phyloP scores from a whole-genome alignment of 2,888 invertebrate species.

The Parnassius apollo region DNA sequence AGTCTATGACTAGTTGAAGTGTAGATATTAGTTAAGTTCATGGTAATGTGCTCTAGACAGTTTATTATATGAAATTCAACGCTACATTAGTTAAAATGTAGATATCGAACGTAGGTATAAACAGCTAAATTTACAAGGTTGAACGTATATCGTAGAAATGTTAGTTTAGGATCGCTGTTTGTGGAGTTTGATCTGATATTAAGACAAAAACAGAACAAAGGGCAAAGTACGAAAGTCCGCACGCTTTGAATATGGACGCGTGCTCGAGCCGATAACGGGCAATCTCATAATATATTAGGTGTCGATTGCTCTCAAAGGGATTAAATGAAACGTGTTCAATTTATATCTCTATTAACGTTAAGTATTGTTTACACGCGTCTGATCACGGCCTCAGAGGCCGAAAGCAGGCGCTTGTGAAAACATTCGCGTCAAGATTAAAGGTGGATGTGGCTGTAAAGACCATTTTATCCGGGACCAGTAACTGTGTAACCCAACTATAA shows the following conservation, averaged over 20 bases:
- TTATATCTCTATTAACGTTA: slow-evolving; percentile 79
- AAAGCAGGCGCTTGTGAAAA: slow-evolving; percentile 72
- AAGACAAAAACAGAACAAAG: slow-evolving; percentile 42
- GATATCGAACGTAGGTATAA: slow-evolving; percentile 29
- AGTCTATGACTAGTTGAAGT: slow-evolving; percentile 50
- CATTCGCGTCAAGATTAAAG: slow-evolving; percentile 75
- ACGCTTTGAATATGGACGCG: slow-evolving; percentile 43
- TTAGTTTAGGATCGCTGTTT: slow-evolving; percentile 51
- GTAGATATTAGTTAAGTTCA: slow-evolving; percentile 40
- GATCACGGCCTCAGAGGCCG: slow-evolving; percentile 64
- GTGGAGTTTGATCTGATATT: slow-evolving; percentile 45
- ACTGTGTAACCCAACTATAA: slow-evolving; percentile 25
- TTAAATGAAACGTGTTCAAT: slow-evolving; percentile 72
- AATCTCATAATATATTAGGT: slow-evolving; percentile 55
- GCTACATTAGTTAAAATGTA: slow-evolving; percentile 39
- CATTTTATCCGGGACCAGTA: slow-evolving; percentile 44
- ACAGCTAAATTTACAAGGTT: slow-evolving; percentile 34
- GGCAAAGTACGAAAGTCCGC: slow-evolving; percentile 52
- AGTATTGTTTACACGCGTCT: slow-evolving; percentile 74
- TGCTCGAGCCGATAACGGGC: slow-evolving; percentile 58
- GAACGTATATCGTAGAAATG: slow-evolving; percentile 38
- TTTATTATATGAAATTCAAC: slow-evolving; percentile 54
- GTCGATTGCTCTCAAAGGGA: slow-evolving; percentile 70
- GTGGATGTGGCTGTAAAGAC: slow-evolving; percentile 57
- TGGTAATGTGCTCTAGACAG: slow-evolving; percentile 54